Evolutionary conservation across 2,797 vertebrate genomes (phyloP).

Genomic region (Acipenser transmontanus): DNA sequence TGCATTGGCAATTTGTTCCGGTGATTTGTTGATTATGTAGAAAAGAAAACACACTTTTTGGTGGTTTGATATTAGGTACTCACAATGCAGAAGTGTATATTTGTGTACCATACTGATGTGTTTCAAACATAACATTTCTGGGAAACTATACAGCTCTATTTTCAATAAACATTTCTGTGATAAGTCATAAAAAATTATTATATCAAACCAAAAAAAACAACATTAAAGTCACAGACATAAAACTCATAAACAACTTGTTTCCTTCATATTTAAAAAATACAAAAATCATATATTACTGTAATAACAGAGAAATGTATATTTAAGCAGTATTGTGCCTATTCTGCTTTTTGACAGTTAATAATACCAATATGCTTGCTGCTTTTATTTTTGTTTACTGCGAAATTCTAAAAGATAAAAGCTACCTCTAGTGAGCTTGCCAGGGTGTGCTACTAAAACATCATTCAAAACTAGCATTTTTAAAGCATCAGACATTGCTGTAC

Average conservation of each 20-base stretch:
- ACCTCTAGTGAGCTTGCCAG: constrained; percentile 72
- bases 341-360: constrained; percentile 63
- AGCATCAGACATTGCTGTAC: constrained; percentile 71
- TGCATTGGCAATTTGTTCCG: constrained; percentile 79
- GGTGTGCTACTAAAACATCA: constrained; percentile 79
- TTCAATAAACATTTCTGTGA: constrained; percentile 1
- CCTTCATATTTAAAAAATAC: constrained; percentile 67
- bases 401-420: constrained; percentile 70
- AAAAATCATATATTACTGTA: constrained; percentile 57
- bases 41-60: constrained; percentile 63
- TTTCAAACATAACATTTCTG: constrained; percentile 22
- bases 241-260: constrained; percentile 54
- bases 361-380: constrained; percentile 48
- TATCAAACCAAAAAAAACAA: constrained; percentile 55
- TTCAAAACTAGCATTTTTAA: constrained; percentile 59
- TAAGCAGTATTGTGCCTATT: constrained; percentile 58
- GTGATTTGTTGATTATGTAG: constrained; percentile 63
- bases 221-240: constrained; percentile 65
- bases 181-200: constrained; percentile 41
- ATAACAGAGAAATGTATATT: constrained; percentile 29
- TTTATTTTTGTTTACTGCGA: constrained; percentile 52
- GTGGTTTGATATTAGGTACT: constrained; percentile 46
- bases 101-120: constrained; percentile 36
- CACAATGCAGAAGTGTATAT: constrained; percentile 44
- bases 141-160: constrained; percentile 14